phyloP scores from a whole-genome alignment of 2,888 invertebrate species.

The Merodon equestris region DNA sequence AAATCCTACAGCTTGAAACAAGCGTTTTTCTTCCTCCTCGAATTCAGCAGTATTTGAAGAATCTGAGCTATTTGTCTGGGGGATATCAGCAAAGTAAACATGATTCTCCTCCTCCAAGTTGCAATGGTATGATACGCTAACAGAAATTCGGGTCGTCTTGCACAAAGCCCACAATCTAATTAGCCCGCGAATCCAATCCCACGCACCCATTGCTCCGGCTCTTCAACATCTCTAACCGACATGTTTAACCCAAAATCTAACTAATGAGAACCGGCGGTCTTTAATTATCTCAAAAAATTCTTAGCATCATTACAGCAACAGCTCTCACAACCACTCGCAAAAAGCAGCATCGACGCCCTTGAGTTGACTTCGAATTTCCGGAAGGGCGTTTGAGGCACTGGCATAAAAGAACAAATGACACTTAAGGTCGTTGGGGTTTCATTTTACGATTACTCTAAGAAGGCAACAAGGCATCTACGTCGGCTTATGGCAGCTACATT shows the following conservation, averaged over 20 bases:
- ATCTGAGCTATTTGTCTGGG: no score
- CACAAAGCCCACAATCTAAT: no score
- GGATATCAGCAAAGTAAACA: no score
- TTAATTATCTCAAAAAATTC: conserved; percentile 60
- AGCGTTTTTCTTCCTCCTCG: no score
- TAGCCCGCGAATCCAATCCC: background rate
- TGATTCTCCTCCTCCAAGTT: no score
- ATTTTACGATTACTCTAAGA: conserved; percentile 48
- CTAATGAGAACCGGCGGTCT: conserved; percentile 49
- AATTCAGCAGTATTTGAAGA: no score
- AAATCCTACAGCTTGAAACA: no score
- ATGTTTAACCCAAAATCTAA: no score
- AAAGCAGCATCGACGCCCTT: conserved; percentile 43
- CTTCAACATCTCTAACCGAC: no score
- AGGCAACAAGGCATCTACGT: conserved; percentile 44
- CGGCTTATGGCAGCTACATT: conserved; percentile 28
- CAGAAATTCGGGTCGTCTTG: no score
- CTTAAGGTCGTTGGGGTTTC: conserved; percentile 56
- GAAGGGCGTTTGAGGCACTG: background rate
- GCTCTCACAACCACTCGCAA: conserved; percentile 44
- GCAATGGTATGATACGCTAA: no score
- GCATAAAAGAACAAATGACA: conserved; percentile 26
- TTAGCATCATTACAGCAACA: conserved; percentile 47
- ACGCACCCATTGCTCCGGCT: no score
- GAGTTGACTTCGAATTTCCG: conserved; percentile 2